Base-by-base conservation (phyloP, 2,888 invertebrate genomes). In the Mycalesis mineus region DNA sequence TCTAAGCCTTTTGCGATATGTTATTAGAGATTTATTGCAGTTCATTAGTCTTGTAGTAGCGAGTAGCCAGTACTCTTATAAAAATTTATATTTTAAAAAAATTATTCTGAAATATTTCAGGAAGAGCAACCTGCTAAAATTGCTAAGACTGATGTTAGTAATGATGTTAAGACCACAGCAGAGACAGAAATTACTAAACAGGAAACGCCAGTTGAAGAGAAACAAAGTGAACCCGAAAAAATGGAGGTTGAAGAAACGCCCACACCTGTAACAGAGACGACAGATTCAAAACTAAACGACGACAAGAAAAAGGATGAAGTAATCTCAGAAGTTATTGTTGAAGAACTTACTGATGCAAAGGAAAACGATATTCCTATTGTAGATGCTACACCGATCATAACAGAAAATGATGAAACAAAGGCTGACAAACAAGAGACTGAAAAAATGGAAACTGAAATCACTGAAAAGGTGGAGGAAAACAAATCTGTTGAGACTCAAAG, bases 81-180 rank as follows among this genome's bases (percentile, higher is more conserved):
- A n/a, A n/a, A n/a, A n/a, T n/a, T n/a, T n/a, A n/a, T n/a, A n/a
- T n/a, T n/a, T n/a, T n/a, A n/a, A n/a, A n/a, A n/a, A n/a, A n/a
- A n/a, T n/a, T n/a, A n/a, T n/a, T n/a, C n/a, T 58, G 0, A 22
- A 49, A 49, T 42, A 39, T 52, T 84, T 59, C 80, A 84, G 69
- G 74, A 75, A 41, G 83, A 83, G 56, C 77, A 88, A 64, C 92
- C 92, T 22, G 78, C 91, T 28, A 92, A 92, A 80, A 74, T 92
- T 45, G 80, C 89, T 17, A 92, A 92, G 76, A 91, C 90, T 63
- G 88, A 88, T 63, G 64, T 69, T 9, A 82, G 77, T 66, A 70
- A 68, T 40, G 80, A 80, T 63, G 76, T 80, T 37, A 84, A 83
- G 67, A 67, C 75, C 48, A 58, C 68, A 53, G 45, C 69, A 33